Percentiles rank a stretch among this genome's conserved stretches.
These are phyloP conservation scores for Daphoenositta chrysoptera DNA, from an alignment of 2,113 vertebrate genomes.

Conservation along the genomic window DNA sequence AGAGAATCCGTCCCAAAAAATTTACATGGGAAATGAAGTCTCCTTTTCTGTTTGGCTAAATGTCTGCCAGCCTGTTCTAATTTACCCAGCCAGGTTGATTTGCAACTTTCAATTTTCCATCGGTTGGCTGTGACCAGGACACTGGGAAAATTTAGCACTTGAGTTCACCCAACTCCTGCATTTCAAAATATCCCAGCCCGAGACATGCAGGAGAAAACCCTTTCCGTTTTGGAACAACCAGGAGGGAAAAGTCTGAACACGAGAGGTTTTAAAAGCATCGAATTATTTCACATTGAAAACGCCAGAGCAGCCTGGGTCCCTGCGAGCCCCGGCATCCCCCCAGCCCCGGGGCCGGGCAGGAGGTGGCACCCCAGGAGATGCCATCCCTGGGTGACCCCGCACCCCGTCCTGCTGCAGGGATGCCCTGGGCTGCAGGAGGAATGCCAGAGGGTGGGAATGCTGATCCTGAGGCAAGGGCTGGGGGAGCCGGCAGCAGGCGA, in stretches of 20 bases:
- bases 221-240: slow-evolving; percentile 58
- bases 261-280: slow-evolving; percentile 53
- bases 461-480: neutral
- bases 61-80: slow-evolving; percentile 64
- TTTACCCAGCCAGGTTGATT: slow-evolving; percentile 60
- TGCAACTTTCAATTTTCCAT: slow-evolving; percentile 64
- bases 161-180: slow-evolving; percentile 54
- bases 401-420: neutral
- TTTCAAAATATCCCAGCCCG: slow-evolving; percentile 63
- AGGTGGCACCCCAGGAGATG: neutral
- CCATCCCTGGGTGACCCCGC: neutral
- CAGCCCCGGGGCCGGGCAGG: neutral
- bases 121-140: slow-evolving; percentile 61
- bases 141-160: slow-evolving; percentile 59
- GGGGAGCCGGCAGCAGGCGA: neutral
- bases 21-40: slow-evolving; percentile 67
- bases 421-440: neutral
- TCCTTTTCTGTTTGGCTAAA: slow-evolving; percentile 67
- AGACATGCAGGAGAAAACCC: slow-evolving; percentile 59
- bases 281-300: slow-evolving; percentile 20
- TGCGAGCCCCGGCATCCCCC: neutral
- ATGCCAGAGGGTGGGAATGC: neutral
- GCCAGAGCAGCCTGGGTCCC: neutral
- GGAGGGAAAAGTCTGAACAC: slow-evolving; percentile 60
- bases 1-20: slow-evolving; percentile 13